Evolutionary conservation across 2,888 invertebrate species (phyloP).

Genomic region (Melitaea athalia): DNA sequence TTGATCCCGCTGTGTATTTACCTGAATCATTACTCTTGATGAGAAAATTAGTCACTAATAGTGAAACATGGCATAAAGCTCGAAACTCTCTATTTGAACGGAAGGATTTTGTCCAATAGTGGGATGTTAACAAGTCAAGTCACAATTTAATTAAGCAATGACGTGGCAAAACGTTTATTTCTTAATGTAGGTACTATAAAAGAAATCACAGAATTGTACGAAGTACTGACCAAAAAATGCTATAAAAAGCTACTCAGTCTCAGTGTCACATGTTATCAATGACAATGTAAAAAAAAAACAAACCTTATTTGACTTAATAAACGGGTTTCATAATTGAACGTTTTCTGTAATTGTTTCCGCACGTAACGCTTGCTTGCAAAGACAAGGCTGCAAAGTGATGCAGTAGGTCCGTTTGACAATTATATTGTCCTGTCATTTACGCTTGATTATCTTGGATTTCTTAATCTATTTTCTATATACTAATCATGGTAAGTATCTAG

Average conservation of each 20-base stretch:
- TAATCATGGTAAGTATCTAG: not conserved
- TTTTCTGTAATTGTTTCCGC: slow-evolving; percentile 25
- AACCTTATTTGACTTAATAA: slow-evolving; percentile 3
- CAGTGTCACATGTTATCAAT: slow-evolving; percentile 3
- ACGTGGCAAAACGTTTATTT: too few species aligned
- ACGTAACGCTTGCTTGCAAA: slow-evolving; percentile 23
- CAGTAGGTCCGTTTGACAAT: slow-evolving; percentile 14
- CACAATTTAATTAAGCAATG: too few species aligned
- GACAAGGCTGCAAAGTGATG: slow-evolving; percentile 26
- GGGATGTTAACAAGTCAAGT: too few species aligned
- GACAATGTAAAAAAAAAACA: not conserved
- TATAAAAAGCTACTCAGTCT: not conserved
- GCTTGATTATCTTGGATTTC: slow-evolving; percentile 18
- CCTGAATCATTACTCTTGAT: too few species aligned
- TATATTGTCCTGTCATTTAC: slow-evolving; percentile 17
- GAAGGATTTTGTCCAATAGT: too few species aligned
- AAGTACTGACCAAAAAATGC: too few species aligned
- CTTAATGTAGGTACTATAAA: too few species aligned
- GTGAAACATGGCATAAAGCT: too few species aligned
- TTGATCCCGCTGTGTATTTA: too few species aligned
- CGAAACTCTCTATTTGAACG: too few species aligned
- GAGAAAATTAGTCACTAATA: too few species aligned
- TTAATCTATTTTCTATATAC: not conserved
- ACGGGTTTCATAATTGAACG: slow-evolving; percentile 1
- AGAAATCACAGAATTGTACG: too few species aligned